Evolutionary conservation across 2,797 vertebrate genomes (phyloP), one percentile per base, ranked within the genome.

Genomic region (Artibeus jamaicensis): DNA sequence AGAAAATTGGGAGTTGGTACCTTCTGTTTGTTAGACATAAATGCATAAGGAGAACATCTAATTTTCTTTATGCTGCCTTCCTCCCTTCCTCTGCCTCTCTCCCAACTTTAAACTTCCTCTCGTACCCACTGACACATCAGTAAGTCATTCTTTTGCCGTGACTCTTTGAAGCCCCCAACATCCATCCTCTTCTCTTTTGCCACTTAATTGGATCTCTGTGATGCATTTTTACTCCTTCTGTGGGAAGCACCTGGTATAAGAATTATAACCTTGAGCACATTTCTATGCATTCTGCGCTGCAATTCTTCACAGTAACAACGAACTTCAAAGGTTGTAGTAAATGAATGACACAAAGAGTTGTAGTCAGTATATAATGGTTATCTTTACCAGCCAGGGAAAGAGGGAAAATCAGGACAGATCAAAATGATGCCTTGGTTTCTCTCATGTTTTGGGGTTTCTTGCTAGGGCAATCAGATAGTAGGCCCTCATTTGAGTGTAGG

Each of bases 21-120:
- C 7, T 87, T 92, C 42, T 93, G 37, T 83, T 94, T 70, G 34
- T 93, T 73, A 89, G 89, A 65, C 39, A 5, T 93, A 26, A 81
- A 42, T 26, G 19, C 12, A 73, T 24, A 78, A n/a, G 15, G 0
- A 73, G 4, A 67, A 32, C 12, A 15, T 44, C 5, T 0, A 48
- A 0, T 37, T 77, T 50, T 89, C 4, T 39, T 77, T 81, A 84
- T 59, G 2, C 24, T 62, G 82, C 68, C 5, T 93, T 8, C 10
- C 3, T 90, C 24, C 3, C 12, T 86, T 91, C 68, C 9, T 59
- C 19, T 53, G 6, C 48, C 90, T 96, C 59, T 85, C 22, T 83
- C 34, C 18, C 29, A 89, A 42, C 3, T 68, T 95, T 70, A 34
- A 76, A 89, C 24, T 1, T n/a, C 89, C 3, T 89, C 7, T 53